phyloP scores from a whole-genome alignment of 2,797 vertebrate species.

The Zenarchopterus dispar region DNA sequence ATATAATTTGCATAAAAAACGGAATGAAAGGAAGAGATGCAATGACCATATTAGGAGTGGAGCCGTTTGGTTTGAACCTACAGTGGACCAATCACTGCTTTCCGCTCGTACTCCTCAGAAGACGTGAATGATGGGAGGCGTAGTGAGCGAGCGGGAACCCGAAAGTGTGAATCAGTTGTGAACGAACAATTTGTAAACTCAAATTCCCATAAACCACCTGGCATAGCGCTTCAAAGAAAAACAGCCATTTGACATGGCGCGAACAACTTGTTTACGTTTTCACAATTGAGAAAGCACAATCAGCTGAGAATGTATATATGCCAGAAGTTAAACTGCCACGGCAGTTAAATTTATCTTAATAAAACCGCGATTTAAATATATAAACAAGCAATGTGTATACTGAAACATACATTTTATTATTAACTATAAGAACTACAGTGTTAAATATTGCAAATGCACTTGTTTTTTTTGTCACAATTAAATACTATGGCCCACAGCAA shows the following conservation, averaged over 20 bases:
- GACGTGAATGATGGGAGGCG: constrained; percentile 70
- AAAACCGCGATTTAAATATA: too few relatives aligned
- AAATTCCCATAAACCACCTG: constrained; percentile 57
- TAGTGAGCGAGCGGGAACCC: constrained; percentile 42
- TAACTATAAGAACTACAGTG: too few relatives aligned
- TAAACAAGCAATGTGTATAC: too few relatives aligned
- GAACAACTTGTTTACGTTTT: constrained; percentile 80
- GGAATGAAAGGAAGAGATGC: constrained; percentile 64
- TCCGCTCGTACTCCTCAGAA: constrained; percentile 10
- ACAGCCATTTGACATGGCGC: constrained; percentile 72
- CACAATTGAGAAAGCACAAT: constrained; percentile 29
- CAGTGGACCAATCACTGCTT: constrained; percentile 68
- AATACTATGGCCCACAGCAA: too few relatives aligned
- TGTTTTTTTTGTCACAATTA: too few relatives aligned
- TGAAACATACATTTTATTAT: too few relatives aligned
- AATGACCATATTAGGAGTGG: constrained; percentile 80
- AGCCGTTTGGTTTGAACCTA: constrained; percentile 75
- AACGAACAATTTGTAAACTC: constrained; percentile 39
- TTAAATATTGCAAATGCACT: too few relatives aligned
- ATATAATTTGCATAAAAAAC: constrained; percentile 78
- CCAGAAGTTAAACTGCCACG: not conserved
- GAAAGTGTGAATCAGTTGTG: accelerated
- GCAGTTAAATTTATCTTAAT: too few relatives aligned
- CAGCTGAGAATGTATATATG: not conserved
- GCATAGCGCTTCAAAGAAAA: constrained; percentile 41